phyloP scores from a whole-genome alignment of 2,797 vertebrate species.

The Delichon dasypus region DNA sequence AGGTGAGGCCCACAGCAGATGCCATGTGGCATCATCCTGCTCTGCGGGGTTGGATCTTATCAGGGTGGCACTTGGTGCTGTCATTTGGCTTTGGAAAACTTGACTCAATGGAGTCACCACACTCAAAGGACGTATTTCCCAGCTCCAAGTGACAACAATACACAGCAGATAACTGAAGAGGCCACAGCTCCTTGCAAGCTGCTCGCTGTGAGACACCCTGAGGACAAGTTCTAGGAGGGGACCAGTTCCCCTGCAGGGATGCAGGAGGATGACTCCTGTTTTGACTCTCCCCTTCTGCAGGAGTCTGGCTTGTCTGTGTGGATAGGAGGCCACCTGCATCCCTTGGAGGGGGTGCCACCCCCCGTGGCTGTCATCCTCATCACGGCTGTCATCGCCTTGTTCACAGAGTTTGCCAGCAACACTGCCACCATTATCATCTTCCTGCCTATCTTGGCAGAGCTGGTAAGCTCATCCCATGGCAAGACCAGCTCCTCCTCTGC shows the following conservation, averaged over 20 bases:
- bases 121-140: neutral
- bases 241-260: neutral
- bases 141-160: neutral
- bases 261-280: neutral
- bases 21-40: neutral
- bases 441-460: constrained; percentile 89
- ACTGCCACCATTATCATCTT: constrained; percentile 97
- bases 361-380: constrained; percentile 86
- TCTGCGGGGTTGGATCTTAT: neutral
- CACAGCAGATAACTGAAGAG: neutral
- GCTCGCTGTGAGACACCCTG: neutral
- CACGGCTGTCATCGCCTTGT: constrained; percentile 87
- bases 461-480: constrained; percentile 78
- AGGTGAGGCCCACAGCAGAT: constrained; percentile 76
- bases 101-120: neutral
- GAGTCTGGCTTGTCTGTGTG: constrained; percentile 91
- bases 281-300: constrained; percentile 69
- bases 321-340: constrained; percentile 90
- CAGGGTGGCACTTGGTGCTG: neutral
- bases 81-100: neutral
- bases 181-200: neutral
- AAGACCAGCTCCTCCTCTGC: neutral
- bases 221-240: neutral
- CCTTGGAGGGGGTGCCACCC: constrained; percentile 85
- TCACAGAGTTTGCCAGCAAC: constrained; percentile 98